Evolutionary conservation across 2,888 invertebrate species (phyloP).

Genomic region (Xestia xanthographa): DNA sequence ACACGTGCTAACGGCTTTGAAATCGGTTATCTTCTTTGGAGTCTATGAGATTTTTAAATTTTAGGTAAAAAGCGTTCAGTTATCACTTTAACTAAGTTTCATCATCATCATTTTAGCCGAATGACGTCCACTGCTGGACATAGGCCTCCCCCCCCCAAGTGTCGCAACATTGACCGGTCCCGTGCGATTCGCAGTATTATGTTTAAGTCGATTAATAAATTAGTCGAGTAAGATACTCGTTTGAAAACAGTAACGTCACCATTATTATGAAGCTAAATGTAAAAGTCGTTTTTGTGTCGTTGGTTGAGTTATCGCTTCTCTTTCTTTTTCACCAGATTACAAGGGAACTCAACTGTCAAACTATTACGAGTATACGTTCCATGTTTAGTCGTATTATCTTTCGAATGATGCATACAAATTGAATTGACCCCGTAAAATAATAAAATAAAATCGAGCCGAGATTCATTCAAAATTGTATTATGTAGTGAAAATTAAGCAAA

Average conservation of each 20-base stretch:
- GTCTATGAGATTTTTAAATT: neutral
- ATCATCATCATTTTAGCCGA: no score
- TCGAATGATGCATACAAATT: constrained; percentile 70
- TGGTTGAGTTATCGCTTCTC: constrained; percentile 36
- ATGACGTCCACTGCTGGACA: no score
- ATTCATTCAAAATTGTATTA: constrained; percentile 74
- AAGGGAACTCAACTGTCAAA: constrained; percentile 61
- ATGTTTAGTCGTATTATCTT: constrained; percentile 55
- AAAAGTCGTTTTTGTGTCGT: constrained; percentile 6
- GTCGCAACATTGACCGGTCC: no score
- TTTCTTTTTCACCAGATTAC: constrained; percentile 31
- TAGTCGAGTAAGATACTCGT: constrained; percentile 12
- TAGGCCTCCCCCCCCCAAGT: no score
- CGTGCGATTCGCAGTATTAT: no score
- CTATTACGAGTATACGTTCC: constrained; percentile 12
- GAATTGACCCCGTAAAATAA: constrained; percentile 74
- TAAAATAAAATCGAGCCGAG: constrained; percentile 69
- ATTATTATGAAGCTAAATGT: constrained; percentile 43
- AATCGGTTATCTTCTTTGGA: neutral
- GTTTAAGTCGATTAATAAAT: constrained; percentile 10
- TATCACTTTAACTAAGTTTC: neutral
- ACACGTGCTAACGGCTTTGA: neutral
- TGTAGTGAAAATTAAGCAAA: constrained; percentile 78
- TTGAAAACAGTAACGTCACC: constrained; percentile 60
- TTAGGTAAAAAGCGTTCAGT: neutral